Evolutionary conservation across 2,113 vertebrate genomes (phyloP).

Genomic region (Micronisus gabar): DNA sequence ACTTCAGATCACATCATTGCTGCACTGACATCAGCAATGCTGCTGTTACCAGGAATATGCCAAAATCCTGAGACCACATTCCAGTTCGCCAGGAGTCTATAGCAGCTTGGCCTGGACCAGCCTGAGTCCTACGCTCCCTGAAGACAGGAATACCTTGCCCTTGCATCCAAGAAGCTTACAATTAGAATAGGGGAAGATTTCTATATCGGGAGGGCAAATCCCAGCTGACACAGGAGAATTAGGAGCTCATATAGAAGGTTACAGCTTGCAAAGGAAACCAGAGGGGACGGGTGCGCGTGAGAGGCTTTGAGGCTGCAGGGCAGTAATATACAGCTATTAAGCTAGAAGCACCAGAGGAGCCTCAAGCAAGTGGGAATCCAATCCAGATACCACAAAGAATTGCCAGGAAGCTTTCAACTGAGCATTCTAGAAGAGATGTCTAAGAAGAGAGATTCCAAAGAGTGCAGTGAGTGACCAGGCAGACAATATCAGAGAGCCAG

Average conservation of each 20-base stretch:
- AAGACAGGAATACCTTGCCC: background rate
- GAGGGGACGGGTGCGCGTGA: background rate
- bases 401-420: background rate
- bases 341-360: background rate
- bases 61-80: background rate
- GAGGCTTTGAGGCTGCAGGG: background rate
- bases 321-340: background rate
- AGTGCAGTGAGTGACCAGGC: background rate
- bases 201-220: slow-evolving; percentile 53
- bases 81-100: accelerated
- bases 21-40: background rate
- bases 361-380: background rate
- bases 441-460: background rate
- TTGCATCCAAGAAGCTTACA: slow-evolving; percentile 47
- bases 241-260: background rate
- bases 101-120: background rate
- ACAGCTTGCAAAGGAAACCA: background rate
- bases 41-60: background rate
- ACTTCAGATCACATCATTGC: background rate
- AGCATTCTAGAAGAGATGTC: background rate
- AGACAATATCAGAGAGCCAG: accelerated
- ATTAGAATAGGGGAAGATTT: background rate
- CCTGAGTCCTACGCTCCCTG: background rate
- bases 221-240: slow-evolving; percentile 30
- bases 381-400: background rate